These are phyloP conservation scores for Brachyalestes nurse DNA, from an alignment of 2,797 vertebrate species.

Conservation along the genomic window DNA sequence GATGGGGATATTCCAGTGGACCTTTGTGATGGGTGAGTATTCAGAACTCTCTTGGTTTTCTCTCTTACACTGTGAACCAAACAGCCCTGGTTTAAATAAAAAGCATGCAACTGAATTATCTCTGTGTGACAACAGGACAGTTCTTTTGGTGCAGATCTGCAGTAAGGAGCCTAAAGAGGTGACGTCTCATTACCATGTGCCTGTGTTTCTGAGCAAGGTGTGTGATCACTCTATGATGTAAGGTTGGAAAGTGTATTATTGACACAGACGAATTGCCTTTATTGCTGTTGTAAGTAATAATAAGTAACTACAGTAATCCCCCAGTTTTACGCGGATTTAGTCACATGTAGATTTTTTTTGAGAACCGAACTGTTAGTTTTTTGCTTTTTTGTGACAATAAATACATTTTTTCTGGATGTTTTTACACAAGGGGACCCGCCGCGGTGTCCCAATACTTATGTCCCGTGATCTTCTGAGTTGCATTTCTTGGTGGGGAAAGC, in stretches of 20 bases:
- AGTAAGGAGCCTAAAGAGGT: slow-evolving; percentile 50
- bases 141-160: slow-evolving; percentile 73
- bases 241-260: background rate
- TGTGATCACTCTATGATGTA: background rate
- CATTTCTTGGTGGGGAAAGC: too few species aligned
- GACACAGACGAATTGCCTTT: background rate
- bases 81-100: too few species aligned
- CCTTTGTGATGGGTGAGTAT: slow-evolving; percentile 67
- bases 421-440: too few species aligned
- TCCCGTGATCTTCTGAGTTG: too few species aligned
- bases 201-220: slow-evolving; percentile 75
- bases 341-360: too few species aligned
- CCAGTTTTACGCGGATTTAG: too few species aligned
- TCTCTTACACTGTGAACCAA: too few species aligned
- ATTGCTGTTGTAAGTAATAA: background rate
- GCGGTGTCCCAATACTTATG: too few species aligned
- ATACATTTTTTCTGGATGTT: too few species aligned
- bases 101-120: background rate
- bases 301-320: too few species aligned
- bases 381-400: too few species aligned
- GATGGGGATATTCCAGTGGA: slow-evolving; percentile 51
- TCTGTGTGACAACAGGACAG: slow-evolving; percentile 63
- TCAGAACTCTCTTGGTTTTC: background rate
- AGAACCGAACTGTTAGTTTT: too few species aligned
- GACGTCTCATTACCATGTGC: slow-evolving; percentile 62